Evolutionary conservation across 2,888 invertebrate species (phyloP), one percentile per base, ranked within the genome.

Genomic region (Hololepta plana): DNA sequence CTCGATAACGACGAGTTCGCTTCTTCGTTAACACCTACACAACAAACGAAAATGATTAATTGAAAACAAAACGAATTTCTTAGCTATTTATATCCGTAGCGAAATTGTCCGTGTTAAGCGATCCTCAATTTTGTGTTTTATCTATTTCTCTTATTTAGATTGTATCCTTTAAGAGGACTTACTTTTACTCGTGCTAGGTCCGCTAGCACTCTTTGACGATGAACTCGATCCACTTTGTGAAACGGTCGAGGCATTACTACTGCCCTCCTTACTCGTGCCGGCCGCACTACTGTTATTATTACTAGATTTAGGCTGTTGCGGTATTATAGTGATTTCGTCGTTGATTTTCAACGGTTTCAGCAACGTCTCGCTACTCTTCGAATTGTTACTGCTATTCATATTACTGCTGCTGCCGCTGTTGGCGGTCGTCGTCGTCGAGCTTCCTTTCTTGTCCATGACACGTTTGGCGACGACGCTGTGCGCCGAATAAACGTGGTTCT

Each of bases 401-500:
- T n/a, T 38, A 50, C 53, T 30, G 42, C 40, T 32, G 33, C 31
- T 20, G 37, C 37, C 30, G 38, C 36, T 27, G 34, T 37, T 24
- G 37, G 35, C 19, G 53, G 39, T 3, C n/a, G n/a, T n/a, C n/a
- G n/a, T n/a, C n/a, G n/a, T n/a, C n/a, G 17, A 7, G 17, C 17
- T n/a, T 7, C 17, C 15, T 46, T 71, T 74, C 51, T 75, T 75
- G 45, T 77, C 81, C 70, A 80, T 79, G 15, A 79, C 80, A 34
- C 81, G 71, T 46, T 84, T 82, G 19, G 85, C 82, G 10, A 84
- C 84, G 11, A 84, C 81, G 49, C 85, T 85, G 46, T 90, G 90
- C 11, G 85, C 87, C 19, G 85, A 84, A 47, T 88, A 90, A 4
- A 90, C 88, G 51, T 90, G 90, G 51, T 79, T 87, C 51, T 90